Conservation (phyloP, 23 tunicate genomes). For the Styela clava region DNA sequence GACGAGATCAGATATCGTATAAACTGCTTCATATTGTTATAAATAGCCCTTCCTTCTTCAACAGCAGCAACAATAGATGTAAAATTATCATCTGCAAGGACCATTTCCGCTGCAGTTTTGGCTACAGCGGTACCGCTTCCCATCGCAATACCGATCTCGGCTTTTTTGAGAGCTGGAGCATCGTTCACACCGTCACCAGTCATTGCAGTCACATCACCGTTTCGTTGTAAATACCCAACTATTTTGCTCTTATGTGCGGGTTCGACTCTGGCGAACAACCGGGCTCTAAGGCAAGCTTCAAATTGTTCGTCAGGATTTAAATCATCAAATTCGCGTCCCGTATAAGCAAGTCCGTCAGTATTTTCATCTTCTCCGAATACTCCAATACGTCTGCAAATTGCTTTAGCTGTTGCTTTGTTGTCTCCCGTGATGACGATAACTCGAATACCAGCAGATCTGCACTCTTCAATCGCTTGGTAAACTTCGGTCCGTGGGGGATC, state of each 20-base stretch:
- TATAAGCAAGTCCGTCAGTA: constrained; percentile 62
- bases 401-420: constrained; percentile 97
- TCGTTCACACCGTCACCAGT: constrained; percentile 99
- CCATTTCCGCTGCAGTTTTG: constrained; percentile 99
- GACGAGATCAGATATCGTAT: constrained; percentile 97
- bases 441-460: constrained; percentile 88
- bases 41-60: constrained; percentile 98
- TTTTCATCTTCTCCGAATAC: constrained; percentile 84
- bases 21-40: constrained; percentile 99
- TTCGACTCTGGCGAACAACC: constrained; percentile 94
- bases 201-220: constrained; percentile 98
- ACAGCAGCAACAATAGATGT: constrained; percentile 97
- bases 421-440: constrained; percentile 99
- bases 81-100: constrained; percentile 96
- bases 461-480: constrained; percentile 86
- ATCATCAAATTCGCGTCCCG: constrained; percentile 95
- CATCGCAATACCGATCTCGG: no score
- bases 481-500: no score
- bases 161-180: no score
- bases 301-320: constrained; percentile 53
- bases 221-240: constrained; percentile 77
- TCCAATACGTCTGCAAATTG: constrained; percentile 92
- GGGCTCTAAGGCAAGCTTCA: constrained; percentile 80
- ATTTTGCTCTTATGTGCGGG: constrained; percentile 98
- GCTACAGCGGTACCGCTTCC: no score